These are phyloP conservation scores for Aselliscus stoliczkanus DNA, from an alignment of 2,797 vertebrate species.

Conservation along the genomic window DNA sequence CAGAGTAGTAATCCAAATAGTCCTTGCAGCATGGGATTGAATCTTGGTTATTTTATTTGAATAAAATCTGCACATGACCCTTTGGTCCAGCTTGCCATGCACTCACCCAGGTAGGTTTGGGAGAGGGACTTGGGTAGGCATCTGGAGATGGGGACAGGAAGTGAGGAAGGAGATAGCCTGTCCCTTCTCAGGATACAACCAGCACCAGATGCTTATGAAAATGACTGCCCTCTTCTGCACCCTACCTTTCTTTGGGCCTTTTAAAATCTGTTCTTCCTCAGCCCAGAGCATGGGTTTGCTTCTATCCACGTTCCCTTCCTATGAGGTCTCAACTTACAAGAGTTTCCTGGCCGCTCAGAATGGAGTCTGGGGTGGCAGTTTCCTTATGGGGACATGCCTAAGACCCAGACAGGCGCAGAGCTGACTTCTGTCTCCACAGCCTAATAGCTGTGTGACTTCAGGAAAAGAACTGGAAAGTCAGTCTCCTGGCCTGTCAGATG, in stretches of 20 bases:
- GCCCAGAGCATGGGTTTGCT: not conserved
- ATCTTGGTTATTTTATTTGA: not conserved
- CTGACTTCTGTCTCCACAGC: no score
- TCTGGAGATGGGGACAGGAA: not conserved
- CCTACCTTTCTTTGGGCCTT: not conserved
- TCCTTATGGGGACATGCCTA: not conserved
- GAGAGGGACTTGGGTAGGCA: not conserved
- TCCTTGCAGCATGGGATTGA: not conserved
- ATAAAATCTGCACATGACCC: not conserved
- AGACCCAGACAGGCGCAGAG: not conserved
- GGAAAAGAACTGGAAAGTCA: not conserved
- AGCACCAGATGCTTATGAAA: not conserved
- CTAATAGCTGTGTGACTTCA: not conserved
- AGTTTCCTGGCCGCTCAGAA: not conserved
- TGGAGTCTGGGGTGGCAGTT: not conserved
- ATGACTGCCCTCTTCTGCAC: no score
- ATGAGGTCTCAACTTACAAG: not conserved
- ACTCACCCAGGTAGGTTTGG: not conserved
- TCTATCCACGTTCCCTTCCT: rapidly evolving
- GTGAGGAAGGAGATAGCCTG: not conserved
- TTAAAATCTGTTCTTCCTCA: not conserved
- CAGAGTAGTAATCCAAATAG: not conserved
- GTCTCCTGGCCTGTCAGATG: not conserved
- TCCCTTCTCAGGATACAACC: not conserved
- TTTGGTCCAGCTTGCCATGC: not conserved